A percentile compares a stretch with the other conserved stretches of the same genome.
Conservation (phyloP, 2,888 invertebrate genomes). For the Meloe dianella region DNA sequence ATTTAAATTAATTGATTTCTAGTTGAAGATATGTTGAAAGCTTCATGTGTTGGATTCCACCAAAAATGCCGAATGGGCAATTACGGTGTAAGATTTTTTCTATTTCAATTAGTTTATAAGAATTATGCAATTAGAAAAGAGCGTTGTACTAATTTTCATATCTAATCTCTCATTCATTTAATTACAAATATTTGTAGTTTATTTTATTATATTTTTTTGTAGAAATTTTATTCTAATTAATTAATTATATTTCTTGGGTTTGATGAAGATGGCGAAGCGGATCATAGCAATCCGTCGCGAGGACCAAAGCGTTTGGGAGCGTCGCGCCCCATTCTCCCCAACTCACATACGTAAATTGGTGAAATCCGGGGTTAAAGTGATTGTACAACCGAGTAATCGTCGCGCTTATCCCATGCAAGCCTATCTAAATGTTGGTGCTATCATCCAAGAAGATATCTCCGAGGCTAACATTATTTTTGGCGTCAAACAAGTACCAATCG, state of each 20-base stretch:
- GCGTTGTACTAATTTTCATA: neutral
- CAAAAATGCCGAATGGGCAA: conserved; percentile 1
- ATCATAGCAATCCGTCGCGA: conserved; percentile 88
- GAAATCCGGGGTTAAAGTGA: conserved; percentile 87
- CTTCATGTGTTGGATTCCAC: neutral
- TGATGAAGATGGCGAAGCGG: conserved; percentile 56
- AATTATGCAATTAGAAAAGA: neutral
- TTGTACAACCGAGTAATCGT: conserved; percentile 97
- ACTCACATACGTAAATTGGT: conserved; percentile 88
- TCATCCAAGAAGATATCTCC: conserved; percentile 94
- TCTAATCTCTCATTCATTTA: neutral
- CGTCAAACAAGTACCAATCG: conserved; percentile 94
- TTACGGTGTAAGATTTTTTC: neutral
- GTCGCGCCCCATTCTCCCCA: conserved; percentile 94
- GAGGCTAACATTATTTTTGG: conserved; percentile 97
- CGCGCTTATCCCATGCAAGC: conserved; percentile 97
- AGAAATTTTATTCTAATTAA: neutral
- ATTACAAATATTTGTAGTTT: neutral
- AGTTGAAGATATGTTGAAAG: conserved; percentile 14
- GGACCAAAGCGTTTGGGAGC: conserved; percentile 95
- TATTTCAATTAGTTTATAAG: conserved; percentile 1
- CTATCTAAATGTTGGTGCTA: conserved; percentile 91
- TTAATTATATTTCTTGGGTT: conserved; percentile 8
- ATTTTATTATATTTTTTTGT: too few relatives aligned
- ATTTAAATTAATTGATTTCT: conserved; percentile 15